phyloP scores from a whole-genome alignment of 2,888 invertebrate species.

The Calameuta filiformis region DNA sequence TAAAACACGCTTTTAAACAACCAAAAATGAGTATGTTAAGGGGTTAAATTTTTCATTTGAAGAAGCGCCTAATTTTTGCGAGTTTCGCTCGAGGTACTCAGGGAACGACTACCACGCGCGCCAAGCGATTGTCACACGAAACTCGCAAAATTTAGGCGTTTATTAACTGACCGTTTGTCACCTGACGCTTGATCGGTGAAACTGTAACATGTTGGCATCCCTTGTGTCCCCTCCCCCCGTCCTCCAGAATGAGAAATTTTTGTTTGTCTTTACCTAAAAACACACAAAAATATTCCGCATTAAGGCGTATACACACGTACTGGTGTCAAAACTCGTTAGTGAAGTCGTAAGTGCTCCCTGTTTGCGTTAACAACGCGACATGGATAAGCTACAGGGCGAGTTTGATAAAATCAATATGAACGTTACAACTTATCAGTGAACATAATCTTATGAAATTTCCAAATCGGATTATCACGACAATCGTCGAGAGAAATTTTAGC shows the following conservation, averaged over 20 bases:
- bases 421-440: neutral
- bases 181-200: conserved; percentile 42
- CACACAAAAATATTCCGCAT: neutral
- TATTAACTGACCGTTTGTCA: conserved; percentile 31
- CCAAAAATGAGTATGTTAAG: no score
- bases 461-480: neutral
- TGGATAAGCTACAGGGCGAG: neutral
- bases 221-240: conserved; percentile 46
- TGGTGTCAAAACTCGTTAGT: neutral
- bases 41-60: no score
- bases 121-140: no score
- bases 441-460: neutral
- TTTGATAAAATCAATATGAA: neutral
- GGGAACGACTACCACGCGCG: no score
- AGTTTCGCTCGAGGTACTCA: no score
- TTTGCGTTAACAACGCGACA: neutral
- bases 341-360: neutral
- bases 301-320: neutral
- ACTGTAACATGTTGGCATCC: conserved; percentile 51
- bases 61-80: no score
- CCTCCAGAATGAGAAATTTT: conserved; percentile 53
- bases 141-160: no score
- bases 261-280: conserved; percentile 7
- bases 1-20: no score
- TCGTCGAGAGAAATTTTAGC: neutral